Base-by-base conservation (phyloP, 2,888 invertebrate species). In the Amiota mariae region DNA sequence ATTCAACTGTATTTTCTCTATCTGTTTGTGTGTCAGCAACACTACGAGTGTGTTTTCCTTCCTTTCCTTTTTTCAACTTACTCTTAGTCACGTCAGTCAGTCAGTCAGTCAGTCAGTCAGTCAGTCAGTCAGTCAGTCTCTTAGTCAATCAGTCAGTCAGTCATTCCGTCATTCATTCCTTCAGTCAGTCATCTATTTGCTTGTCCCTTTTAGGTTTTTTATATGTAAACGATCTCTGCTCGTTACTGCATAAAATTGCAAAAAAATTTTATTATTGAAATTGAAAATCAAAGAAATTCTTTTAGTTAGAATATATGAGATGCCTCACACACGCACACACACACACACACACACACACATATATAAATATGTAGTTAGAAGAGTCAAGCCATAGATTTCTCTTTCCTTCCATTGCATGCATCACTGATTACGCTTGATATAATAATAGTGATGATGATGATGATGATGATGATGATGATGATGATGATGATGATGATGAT, bases 241-340 rank as follows among this genome's bases (percentile, higher is more conserved):
- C 11, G 68, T 71, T 85, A 71, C 77, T 80, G 81, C 82, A 83
- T 85, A 79, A 83, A 83, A 83, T 82, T 83, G 82, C 76, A 77
- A 80, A 79, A 76, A 79, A 85, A 85, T 85, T 83, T 73, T 79
- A 82, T 82, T 83, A 83, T 85, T 78, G 82, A 80, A 85, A 83
- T 85, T 83, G 84, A 76, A 83, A 85, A 82, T 80, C 76, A 74
- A 74, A 73, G 77, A 77, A 76, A 73, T 61, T 61, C 61, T 71
- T 61, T 49, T 49, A 49, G 8, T 57, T 56, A 36, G 57, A 24
- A 57, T 15, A 36, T 6, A 36, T 36, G 36, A 36, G 36, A 36
- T 36, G 8, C 4, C 36, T 0, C 11, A 18, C 8, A 8, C 12
- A 20, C 20, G 10, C 59, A 57, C 15, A 18, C 3, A 57, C 0